These are phyloP conservation scores for Acleris emargana DNA, from an alignment of 2,888 invertebrate genomes.

Conservation along the genomic window DNA sequence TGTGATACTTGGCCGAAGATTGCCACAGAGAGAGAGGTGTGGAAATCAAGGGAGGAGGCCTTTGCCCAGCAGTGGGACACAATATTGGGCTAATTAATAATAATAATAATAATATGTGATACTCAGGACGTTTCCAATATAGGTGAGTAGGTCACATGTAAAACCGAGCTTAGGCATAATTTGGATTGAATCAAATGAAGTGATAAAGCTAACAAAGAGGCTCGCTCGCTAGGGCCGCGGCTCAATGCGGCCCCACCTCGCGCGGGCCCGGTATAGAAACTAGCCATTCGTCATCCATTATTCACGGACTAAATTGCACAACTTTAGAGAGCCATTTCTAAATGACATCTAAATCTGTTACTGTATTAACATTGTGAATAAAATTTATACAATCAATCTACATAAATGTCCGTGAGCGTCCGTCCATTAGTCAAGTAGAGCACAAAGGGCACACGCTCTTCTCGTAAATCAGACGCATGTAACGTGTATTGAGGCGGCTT, in stretches of 20 bases:
- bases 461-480: slow-evolving; percentile 82
- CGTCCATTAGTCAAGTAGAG: slow-evolving; percentile 82
- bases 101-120: too few species aligned
- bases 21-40: too few species aligned
- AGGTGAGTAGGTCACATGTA: not conserved
- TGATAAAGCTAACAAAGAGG: slow-evolving; percentile 24
- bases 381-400: slow-evolving; percentile 84
- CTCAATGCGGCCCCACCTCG: slow-evolving; percentile 74
- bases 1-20: too few species aligned
- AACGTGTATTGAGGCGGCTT: slow-evolving; percentile 74
- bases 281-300: slow-evolving; percentile 82
- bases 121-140: not conserved
- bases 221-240: slow-evolving; percentile 48
- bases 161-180: not conserved
- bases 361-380: slow-evolving; percentile 84
- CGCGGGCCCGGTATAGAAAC: slow-evolving; percentile 73
- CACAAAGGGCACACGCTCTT: slow-evolving; percentile 83
- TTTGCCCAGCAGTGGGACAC: too few species aligned
- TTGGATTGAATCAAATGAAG: slow-evolving; percentile 21
- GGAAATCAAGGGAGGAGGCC: too few species aligned
- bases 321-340: slow-evolving; percentile 84
- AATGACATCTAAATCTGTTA: slow-evolving; percentile 84
- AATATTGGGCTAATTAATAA: too few species aligned
- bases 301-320: slow-evolving; percentile 84
- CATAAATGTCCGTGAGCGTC: slow-evolving; percentile 84